Evolutionary conservation across 2,888 invertebrate species (phyloP).

Genomic region (Ferdinandea cuprea): DNA sequence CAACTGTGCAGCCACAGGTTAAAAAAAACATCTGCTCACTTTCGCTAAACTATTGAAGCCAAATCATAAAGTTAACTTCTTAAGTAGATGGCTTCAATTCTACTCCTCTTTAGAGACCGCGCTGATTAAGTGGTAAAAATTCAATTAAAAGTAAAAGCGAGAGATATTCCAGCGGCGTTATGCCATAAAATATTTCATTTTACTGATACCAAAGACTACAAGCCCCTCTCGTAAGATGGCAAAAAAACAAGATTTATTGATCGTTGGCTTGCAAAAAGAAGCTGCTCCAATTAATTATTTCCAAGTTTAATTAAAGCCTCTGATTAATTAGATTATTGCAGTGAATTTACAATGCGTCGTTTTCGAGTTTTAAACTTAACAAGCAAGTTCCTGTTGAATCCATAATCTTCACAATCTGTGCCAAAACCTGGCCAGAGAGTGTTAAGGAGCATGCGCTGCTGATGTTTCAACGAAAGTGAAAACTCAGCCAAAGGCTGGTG

Average conservation of each 20-base stretch:
- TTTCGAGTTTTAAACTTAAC: conserved; percentile 19
- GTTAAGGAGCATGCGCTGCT: conserved; percentile 8
- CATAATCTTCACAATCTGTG: conserved; percentile 33
- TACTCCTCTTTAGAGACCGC: conserved; percentile 12
- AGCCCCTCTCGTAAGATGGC: neutral
- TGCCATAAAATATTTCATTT: conserved; percentile 51
- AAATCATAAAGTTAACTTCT: conserved; percentile 30
- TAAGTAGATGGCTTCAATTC: conserved; percentile 17
- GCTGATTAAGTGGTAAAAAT: conserved; percentile 7
- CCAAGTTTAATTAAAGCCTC: conserved; percentile 59
- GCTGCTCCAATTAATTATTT: conserved; percentile 56
- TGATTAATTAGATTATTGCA: conserved; percentile 53
- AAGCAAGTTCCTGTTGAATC: conserved; percentile 36
- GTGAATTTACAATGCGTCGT: conserved; percentile 20
- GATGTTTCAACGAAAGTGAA: conserved; percentile 57
- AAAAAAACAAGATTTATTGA: conserved; percentile 26
- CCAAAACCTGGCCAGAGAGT: conserved; percentile 44
- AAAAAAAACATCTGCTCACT: conserved; percentile 10
- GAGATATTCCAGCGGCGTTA: conserved; percentile 27
- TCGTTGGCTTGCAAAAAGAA: conserved; percentile 39
- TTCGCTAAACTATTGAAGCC: conserved; percentile 54
- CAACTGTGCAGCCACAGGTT: neutral
- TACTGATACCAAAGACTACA: conserved; percentile 13
- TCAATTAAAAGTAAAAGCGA: conserved; percentile 66
- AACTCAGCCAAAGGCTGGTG: neutral